Percentiles rank a stretch among this genome's conserved stretches.
These are phyloP conservation scores for Hylomyscus alleni DNA, from an alignment of 2,797 vertebrate genomes.

Conservation along the genomic window DNA sequence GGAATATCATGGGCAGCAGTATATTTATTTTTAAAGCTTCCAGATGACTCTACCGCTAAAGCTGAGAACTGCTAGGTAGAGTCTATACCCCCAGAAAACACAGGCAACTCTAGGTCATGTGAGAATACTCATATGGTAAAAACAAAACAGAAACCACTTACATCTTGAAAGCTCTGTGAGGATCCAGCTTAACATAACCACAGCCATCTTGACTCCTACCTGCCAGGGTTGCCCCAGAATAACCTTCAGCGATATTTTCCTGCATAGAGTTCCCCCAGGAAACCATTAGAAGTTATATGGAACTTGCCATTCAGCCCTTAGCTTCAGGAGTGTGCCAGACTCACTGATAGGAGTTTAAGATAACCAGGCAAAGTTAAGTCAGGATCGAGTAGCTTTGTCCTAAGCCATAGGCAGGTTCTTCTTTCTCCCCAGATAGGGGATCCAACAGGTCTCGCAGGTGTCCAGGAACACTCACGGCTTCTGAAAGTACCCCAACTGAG, in stretches of 20 bases:
- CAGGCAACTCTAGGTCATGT: not conserved
- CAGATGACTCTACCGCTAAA: not conserved
- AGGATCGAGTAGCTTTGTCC: not conserved
- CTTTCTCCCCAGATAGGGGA: not conserved
- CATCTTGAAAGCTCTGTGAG: not conserved
- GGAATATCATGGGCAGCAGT: not conserved
- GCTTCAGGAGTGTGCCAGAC: not conserved
- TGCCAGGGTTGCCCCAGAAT: not conserved
- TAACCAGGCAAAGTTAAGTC: not conserved
- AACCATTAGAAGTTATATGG: not conserved
- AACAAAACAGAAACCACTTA: not conserved
- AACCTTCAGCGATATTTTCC: not conserved
- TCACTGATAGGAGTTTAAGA: not conserved
- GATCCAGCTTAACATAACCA: not conserved
- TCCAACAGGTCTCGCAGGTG: not conserved
- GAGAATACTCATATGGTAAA: conserved; percentile 2
- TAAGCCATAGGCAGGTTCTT: not conserved
- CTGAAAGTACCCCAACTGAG: no score
- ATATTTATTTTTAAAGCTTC: conserved; percentile 15
- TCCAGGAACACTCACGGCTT: not conserved
- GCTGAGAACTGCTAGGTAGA: conserved; percentile 4
- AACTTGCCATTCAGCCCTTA: not conserved
- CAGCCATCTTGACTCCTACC: not conserved
- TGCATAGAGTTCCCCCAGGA: not conserved
- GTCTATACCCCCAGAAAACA: not conserved